Conservation (phyloP, 1,140 invertebrate genomes). For the Zaprionus nigranus region DNA sequence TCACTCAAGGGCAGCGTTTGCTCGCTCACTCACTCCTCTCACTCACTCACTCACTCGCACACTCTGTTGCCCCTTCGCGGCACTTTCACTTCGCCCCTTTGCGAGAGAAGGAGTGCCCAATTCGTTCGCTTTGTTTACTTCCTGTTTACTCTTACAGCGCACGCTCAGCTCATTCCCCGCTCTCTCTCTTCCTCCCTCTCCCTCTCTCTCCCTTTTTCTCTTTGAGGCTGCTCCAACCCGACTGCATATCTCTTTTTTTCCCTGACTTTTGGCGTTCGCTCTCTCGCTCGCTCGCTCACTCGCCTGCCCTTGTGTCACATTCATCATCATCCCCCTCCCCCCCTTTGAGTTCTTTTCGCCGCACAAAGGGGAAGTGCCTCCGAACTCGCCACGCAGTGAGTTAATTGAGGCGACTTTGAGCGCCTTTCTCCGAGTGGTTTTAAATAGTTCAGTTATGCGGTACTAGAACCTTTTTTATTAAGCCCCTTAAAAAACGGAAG, state of each 20-base stretch:
- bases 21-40: not conserved
- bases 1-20: slow-evolving; percentile 55
- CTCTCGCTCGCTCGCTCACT: slow-evolving; percentile 48
- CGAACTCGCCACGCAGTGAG: slow-evolving; percentile 14
- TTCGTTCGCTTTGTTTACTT: slow-evolving; percentile 57
- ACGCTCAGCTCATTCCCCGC: slow-evolving; percentile 54
- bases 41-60: not conserved
- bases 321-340: slow-evolving; percentile 65
- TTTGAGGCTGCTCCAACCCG: slow-evolving; percentile 10
- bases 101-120: slow-evolving; percentile 15
- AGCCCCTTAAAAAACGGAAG: slow-evolving; percentile 71
- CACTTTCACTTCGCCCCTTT: too few species aligned
- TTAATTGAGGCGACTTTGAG: slow-evolving; percentile 35
- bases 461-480: slow-evolving; percentile 60
- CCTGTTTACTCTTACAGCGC: slow-evolving; percentile 73
- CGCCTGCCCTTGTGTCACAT: slow-evolving; percentile 26
- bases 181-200: too few species aligned
- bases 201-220: not conserved
- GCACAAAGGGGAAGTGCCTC: slow-evolving; percentile 63
- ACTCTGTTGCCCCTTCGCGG: not conserved
- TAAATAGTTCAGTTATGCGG: not conserved
- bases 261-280: slow-evolving; percentile 69
- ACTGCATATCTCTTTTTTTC: slow-evolving; percentile 50
- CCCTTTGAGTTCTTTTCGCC: slow-evolving; percentile 40
- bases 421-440: slow-evolving; percentile 7